A percentile compares a stretch with the other conserved stretches of the same genome.
phyloP scores from a whole-genome alignment of 1,140 invertebrate genomes.

The Lethocerus indicus region DNA sequence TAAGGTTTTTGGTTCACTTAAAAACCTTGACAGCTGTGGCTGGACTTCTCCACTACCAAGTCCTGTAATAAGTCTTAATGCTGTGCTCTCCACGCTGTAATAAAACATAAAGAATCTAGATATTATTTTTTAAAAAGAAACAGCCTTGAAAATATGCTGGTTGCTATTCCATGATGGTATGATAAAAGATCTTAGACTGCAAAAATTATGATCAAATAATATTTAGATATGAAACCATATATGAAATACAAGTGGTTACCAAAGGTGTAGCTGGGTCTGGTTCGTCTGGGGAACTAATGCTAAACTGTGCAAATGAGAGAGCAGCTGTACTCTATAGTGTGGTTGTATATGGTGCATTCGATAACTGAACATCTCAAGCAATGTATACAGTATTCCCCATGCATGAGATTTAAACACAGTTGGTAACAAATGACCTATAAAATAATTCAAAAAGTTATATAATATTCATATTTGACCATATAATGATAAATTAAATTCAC shows the following conservation, averaged over 20 bases:
- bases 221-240: neutral
- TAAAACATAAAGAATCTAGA: constrained; percentile 6
- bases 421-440: constrained; percentile 65
- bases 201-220: neutral
- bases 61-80: constrained; percentile 76
- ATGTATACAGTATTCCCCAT: constrained; percentile 85
- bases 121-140: neutral
- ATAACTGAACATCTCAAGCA: constrained; percentile 94
- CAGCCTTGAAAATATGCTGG: no score
- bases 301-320: constrained; percentile 76
- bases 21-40: constrained; percentile 69
- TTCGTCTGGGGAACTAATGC: constrained; percentile 82
- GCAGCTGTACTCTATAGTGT: constrained; percentile 79
- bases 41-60: constrained; percentile 84
- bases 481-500: neutral
- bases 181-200: neutral
- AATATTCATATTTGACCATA: constrained; percentile 3
- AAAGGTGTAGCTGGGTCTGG: constrained; percentile 85
- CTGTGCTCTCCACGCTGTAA: constrained; percentile 79
- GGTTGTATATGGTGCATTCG: constrained; percentile 91
- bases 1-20: constrained; percentile 73
- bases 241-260: constrained; percentile 30
- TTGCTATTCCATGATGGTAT: no score
- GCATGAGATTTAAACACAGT: constrained; percentile 83
- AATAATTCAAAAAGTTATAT: constrained; percentile 7